phyloP scores from a whole-genome alignment of 2,797 vertebrate genomes.

The Pipistrellus pygmaeus region DNA sequence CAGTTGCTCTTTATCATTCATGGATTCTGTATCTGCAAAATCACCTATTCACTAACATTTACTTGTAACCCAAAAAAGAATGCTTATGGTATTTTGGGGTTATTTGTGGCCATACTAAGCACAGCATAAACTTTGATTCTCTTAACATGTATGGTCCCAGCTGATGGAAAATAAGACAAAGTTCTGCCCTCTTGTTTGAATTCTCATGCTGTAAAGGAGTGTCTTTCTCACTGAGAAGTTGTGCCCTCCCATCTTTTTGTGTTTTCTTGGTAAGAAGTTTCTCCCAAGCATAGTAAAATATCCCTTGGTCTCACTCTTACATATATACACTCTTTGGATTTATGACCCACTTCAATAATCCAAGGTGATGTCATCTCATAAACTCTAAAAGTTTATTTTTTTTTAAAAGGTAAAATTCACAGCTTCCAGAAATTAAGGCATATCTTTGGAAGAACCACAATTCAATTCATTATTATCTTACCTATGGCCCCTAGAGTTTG shows the following conservation, averaged over 20 bases:
- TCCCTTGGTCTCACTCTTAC: neutral
- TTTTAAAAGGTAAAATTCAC: neutral
- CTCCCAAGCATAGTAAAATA: neutral
- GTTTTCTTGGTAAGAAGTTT: neutral
- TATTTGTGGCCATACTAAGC: neutral
- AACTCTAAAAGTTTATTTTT: neutral
- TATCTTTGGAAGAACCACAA: neutral
- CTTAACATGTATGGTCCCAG: rapidly evolving
- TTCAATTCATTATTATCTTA: neutral
- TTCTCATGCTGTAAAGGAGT: neutral
- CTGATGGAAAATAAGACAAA: neutral
- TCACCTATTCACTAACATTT: neutral
- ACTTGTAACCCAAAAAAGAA: neutral
- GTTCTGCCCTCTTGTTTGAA: neutral
- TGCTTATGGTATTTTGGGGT: neutral
- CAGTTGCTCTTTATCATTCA: neutral
- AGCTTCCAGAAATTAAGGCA: neutral
- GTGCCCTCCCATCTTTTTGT: neutral
- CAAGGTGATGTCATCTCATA: neutral
- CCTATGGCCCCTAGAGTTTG: neutral
- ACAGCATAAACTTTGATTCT: neutral
- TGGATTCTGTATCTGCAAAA: neutral
- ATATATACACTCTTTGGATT: neutral
- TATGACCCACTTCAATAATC: neutral
- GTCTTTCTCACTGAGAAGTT: neutral